Evolutionary conservation across 2,888 invertebrate genomes (phyloP).

Genomic region (Belgica antarctica): DNA sequence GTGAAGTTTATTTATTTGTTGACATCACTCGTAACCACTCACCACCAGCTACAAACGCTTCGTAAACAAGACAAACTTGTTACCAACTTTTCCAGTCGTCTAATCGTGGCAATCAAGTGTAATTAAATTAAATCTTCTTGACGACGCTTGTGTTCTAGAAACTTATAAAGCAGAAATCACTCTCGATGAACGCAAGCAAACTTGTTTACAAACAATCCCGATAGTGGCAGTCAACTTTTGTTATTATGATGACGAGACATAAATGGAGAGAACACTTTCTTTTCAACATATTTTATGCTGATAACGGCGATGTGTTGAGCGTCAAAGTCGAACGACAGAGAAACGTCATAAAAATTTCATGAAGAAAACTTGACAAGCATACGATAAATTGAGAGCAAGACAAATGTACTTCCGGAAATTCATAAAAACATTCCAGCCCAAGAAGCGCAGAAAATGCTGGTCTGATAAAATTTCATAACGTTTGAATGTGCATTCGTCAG

Average conservation of each 20-base stretch:
- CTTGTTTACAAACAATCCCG: conserved; percentile 10
- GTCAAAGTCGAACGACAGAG: background rate
- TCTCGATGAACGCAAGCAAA: background rate
- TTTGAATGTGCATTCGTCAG: background rate
- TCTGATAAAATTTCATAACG: conserved; percentile 1
- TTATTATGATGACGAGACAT: conserved; percentile 18
- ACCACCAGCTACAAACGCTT: too few species aligned
- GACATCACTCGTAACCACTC: too few species aligned
- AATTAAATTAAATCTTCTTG: too few species aligned
- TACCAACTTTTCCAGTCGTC: too few species aligned
- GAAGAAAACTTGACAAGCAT: too few species aligned
- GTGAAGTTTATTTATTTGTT: too few species aligned
- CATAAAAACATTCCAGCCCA: background rate
- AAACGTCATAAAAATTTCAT: background rate
- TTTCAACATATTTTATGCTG: background rate
- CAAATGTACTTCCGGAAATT: conserved; percentile 15
- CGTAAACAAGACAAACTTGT: too few species aligned
- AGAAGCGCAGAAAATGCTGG: background rate
- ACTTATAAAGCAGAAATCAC: background rate
- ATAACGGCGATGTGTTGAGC: background rate
- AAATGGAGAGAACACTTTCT: conserved; percentile 19
- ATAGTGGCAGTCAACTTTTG: background rate
- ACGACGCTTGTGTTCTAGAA: too few species aligned
- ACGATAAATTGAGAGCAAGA: too few species aligned
- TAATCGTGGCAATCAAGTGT: too few species aligned